Percentiles rank a stretch among this genome's conserved stretches.
Conservation (phyloP, 2,113 vertebrate genomes). For the Aphyosemion australe region DNA sequence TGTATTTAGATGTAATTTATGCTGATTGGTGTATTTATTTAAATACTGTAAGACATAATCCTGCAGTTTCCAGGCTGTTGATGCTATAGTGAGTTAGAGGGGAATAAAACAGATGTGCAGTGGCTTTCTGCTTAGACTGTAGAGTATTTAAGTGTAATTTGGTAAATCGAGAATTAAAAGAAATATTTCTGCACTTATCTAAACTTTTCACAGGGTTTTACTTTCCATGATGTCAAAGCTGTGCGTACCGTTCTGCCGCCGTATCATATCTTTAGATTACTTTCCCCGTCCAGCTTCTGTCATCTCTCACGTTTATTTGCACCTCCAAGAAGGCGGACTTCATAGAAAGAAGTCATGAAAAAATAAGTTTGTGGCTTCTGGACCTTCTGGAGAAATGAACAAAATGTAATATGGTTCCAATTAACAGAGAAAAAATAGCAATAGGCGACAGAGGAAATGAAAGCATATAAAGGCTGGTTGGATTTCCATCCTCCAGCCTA, state of each 20-base stretch:
- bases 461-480: conserved; percentile 70
- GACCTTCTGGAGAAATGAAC: conserved; percentile 37
- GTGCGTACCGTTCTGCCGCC: conserved; percentile 24
- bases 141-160: background rate
- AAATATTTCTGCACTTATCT: no score
- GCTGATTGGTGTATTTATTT: background rate
- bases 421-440: conserved; percentile 50
- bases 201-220: conserved; percentile 9
- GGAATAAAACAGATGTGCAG: no score
- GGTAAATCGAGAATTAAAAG: background rate
- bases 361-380: conserved; percentile 44
- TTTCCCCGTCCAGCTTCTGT: conserved; percentile 27
- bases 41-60: no score
- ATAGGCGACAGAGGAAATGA: conserved; percentile 63
- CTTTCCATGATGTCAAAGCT: conserved; percentile 47
- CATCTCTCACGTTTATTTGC: conserved; percentile 49
- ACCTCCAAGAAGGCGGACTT: conserved; percentile 19
- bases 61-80: no score
- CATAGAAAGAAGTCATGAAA: conserved; percentile 22
- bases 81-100: no score
- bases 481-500: conserved; percentile 45
- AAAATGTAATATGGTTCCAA: conserved; percentile 65
- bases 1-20: background rate
- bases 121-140: background rate
- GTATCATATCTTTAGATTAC: conserved; percentile 34